Base-by-base conservation (phyloP, 1,140 invertebrate genomes). In the Eumaeus atala region DNA sequence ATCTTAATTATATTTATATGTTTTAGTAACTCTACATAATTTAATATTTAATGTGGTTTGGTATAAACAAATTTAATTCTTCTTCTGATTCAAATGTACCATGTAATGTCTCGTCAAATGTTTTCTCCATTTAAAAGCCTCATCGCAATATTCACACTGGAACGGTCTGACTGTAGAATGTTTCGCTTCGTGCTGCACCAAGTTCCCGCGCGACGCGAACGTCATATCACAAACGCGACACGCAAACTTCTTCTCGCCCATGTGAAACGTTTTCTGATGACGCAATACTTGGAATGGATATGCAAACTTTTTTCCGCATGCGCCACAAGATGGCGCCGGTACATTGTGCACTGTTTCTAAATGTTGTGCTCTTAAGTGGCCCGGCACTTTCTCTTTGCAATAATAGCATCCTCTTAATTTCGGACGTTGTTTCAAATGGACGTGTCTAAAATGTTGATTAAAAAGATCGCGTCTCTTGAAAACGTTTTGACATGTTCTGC, bases 251-350 rank as follows among this genome's bases (percentile, higher is more conserved):
- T 5, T 17, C 18, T 51, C 50, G 10, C 50, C 50, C 50, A 51
- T 51, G 12, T 51, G 50, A 37, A 38, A 51, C 10, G 35, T 8
- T 21, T 18, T 51, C n/a, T 51, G 50, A 14, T 51, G 50, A 2
- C 10, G 9, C 10, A 51, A 38, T 11, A 51, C 12, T 1, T 18
- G 14, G 14, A 38, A 38, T 2, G 34, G 35, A 4, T 38, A 18
- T 10, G 35, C 16, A 11, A 38, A 51, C 35, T 51, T 51, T 37
- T 51, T 51, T 5, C 50, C 50, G 36, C 50, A 51, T 4, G 49
- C 49, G 36, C 35, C 35, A 18, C 49, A 51, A 33, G 33, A 35
- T 0, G 49, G 49, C 10, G 21, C 34, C 16, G 35, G 35, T 4
- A 51, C 16, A 3, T 34, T 35, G 16, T 51, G 49, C 6, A 16